A percentile compares a stretch with the other conserved stretches of the same genome.
phyloP scores from a whole-genome alignment of 2,113 vertebrate species.

The Rynchops niger region DNA sequence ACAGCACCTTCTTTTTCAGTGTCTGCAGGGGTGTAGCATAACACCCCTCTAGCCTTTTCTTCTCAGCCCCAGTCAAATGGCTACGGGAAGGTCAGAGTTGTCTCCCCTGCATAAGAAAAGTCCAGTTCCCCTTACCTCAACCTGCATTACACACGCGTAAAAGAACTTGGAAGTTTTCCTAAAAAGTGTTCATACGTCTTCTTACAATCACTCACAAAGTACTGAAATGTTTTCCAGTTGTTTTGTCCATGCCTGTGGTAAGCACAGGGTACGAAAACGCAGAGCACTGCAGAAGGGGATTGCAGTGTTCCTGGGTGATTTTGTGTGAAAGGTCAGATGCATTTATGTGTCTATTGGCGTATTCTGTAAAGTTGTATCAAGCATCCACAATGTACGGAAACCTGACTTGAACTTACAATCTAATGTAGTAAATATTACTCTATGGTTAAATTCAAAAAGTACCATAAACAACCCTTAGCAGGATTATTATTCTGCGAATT shows the following conservation, averaged over 20 bases:
- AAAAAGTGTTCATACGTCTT: background rate
- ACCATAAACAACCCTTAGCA: background rate
- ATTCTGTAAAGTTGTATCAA: background rate
- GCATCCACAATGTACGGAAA: background rate
- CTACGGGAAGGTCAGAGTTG: background rate
- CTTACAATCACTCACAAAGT: background rate
- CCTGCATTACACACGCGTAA: background rate
- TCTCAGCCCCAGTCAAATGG: background rate
- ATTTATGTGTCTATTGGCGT: background rate
- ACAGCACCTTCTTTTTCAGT: background rate
- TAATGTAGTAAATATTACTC: background rate
- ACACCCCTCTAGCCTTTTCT: background rate
- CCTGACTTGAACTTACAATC: background rate
- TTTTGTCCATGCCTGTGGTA: background rate
- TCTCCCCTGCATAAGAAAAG: background rate
- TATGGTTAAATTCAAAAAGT: background rate
- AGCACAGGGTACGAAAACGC: background rate
- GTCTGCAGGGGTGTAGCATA: background rate
- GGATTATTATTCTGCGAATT: background rate
- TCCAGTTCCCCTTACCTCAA: background rate
- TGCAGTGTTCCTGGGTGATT: background rate
- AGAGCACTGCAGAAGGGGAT: background rate
- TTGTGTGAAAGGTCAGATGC: background rate
- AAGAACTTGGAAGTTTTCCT: background rate
- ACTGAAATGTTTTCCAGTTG: background rate